Conservation (phyloP, 1,140 invertebrate species). For the Diorhabda sublineata region DNA sequence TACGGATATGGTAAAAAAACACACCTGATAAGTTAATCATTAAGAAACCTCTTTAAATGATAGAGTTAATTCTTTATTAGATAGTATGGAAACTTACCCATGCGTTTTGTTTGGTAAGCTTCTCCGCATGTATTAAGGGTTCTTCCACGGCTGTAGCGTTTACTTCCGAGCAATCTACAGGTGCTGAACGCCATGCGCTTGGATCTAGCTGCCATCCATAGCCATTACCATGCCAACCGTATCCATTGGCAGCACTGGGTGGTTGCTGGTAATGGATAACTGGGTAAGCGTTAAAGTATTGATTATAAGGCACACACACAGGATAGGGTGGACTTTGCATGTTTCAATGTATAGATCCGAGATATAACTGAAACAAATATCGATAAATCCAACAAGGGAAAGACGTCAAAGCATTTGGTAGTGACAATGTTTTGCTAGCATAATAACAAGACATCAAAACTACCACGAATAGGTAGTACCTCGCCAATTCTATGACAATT, state of each 20-base stretch:
- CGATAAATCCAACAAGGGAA: not conserved
- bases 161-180: conserved; percentile 28
- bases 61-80: not conserved
- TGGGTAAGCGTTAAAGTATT: conserved; percentile 44
- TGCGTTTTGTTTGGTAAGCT: conserved; percentile 36
- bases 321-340: conserved; percentile 17
- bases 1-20: too few species aligned
- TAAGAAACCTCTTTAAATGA: too few species aligned
- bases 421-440: not conserved
- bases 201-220: conserved; percentile 45
- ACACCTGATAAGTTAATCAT: too few species aligned
- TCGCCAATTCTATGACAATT: too few species aligned
- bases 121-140: conserved; percentile 35
- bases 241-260: conserved; percentile 42
- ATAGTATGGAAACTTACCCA: conserved; percentile 31
- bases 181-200: conserved; percentile 33
- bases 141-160: conserved; percentile 33
- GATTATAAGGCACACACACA: conserved; percentile 32
- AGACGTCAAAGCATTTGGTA: not conserved
- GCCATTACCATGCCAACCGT: conserved; percentile 45
- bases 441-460: too few species aligned
- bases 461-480: too few species aligned
- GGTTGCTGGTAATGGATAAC: conserved; percentile 41
- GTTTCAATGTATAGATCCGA: not conserved
- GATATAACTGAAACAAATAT: conserved; percentile 13